These are phyloP conservation scores for Anhinga rufa DNA, from an alignment of 2,113 vertebrate species.

Conservation along the genomic window DNA sequence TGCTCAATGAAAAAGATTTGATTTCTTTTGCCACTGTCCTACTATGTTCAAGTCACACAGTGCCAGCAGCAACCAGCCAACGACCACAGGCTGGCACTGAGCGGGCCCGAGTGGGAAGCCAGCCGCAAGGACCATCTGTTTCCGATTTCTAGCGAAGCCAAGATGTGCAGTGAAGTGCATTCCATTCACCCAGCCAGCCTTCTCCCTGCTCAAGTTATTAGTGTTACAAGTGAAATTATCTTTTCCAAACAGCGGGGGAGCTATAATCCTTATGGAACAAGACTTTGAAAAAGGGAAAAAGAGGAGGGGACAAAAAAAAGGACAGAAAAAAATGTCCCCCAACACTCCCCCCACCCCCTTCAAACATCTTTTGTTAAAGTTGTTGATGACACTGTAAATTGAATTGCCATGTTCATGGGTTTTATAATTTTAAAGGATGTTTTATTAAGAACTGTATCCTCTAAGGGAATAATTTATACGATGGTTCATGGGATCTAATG, in stretches of 20 bases:
- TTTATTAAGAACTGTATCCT: constrained; percentile 66
- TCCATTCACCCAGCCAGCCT: constrained; percentile 76
- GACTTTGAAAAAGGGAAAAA: constrained; percentile 9
- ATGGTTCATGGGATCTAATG: constrained; percentile 23
- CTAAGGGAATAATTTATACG: not conserved
- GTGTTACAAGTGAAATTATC: constrained; percentile 86
- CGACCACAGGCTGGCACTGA: constrained; percentile 86
- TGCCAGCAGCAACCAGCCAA: constrained; percentile 87
- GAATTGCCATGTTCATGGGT: constrained; percentile 58
- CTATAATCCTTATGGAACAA: constrained; percentile 77
- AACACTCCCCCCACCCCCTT: not conserved
- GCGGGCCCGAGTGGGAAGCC: constrained; percentile 80
- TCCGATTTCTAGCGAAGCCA: constrained; percentile 85
- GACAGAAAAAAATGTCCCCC: not conserved
- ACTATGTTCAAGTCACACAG: constrained; percentile 84
- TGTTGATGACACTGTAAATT: constrained; percentile 53
- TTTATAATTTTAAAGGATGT: constrained; percentile 59
- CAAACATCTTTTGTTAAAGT: constrained; percentile 68
- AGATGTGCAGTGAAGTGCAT: constrained; percentile 85
- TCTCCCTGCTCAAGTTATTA: constrained; percentile 80
- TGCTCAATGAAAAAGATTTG: constrained; percentile 84
- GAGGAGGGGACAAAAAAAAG: not conserved
- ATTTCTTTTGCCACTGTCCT: constrained; percentile 87
- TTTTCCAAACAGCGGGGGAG: constrained; percentile 82
- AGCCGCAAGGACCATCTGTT: constrained; percentile 96